Evolutionary conservation across 2,113 vertebrate species (phyloP).

Genomic region (Urocynchramus pylzowi): DNA sequence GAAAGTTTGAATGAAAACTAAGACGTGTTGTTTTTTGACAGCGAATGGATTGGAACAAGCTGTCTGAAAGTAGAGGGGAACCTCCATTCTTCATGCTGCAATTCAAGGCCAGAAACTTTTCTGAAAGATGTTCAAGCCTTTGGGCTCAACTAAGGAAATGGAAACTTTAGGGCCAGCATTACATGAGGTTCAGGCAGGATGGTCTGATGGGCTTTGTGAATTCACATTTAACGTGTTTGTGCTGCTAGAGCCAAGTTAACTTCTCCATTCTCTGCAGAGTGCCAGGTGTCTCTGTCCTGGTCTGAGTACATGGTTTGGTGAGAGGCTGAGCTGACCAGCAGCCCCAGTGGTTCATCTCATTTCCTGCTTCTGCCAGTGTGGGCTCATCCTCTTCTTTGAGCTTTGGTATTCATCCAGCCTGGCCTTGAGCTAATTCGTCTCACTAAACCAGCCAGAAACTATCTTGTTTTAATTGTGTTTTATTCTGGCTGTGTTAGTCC

Average conservation of each 20-base stretch:
- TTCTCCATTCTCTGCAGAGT: background rate
- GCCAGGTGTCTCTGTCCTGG: background rate
- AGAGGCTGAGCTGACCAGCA: background rate
- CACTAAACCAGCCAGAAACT: background rate
- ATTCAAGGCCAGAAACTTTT: background rate
- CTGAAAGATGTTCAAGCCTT: background rate
- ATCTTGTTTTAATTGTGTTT: constrained; percentile 25
- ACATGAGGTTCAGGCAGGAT: background rate
- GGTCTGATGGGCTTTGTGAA: background rate
- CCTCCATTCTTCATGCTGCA: background rate
- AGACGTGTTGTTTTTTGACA: background rate
- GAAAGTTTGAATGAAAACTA: background rate
- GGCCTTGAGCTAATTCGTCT: background rate
- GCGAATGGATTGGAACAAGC: fast-evolving
- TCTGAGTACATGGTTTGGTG: background rate
- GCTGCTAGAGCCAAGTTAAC: background rate
- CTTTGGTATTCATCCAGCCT: background rate
- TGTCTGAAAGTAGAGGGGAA: background rate
- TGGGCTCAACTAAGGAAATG: background rate
- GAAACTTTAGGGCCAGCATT: background rate
- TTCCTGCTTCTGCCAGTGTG: background rate
- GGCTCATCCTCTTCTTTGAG: background rate
- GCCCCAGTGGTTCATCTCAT: background rate
- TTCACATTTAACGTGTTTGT: background rate
- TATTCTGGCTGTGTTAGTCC: background rate